Evolutionary conservation across 2,113 vertebrate genomes (phyloP), one percentile per base, ranked within the genome.

Genomic region (Hypomesus transpacificus): DNA sequence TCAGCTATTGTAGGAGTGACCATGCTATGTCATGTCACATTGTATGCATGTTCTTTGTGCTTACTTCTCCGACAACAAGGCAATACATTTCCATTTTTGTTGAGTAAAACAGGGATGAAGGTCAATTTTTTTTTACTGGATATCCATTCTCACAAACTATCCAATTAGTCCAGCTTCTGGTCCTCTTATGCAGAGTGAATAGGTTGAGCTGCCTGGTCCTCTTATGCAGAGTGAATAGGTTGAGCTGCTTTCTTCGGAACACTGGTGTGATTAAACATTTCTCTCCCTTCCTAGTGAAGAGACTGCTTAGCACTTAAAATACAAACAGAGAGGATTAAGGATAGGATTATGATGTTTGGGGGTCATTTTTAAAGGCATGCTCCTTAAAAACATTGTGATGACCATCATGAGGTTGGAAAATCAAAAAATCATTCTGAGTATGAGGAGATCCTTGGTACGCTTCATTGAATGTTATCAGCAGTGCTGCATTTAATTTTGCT

Each of bases 81-180:
- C 68, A 61, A 66, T 28, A 26, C n/a, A 4, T 65, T 71, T 68
- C 66, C 81, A 84, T 81, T 57, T 78, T 75, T 57, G 61, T 65
- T 9, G 56, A 69, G 24, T 24, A 64, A 5, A 82, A 80, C 78
- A 58, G 78, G 82, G 72, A 76, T 65, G 16, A 14, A 14, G 46
- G 61, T 24, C 39, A 2, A 4, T 46, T 13, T 0, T 67, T 77
- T 79, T 73, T 67, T 14, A 66, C 69, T 78, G 56, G 28, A 68
- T 61, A 70, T 74, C 14, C 53, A 61, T 84, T 76, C 39, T 74
- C 46, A 71, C 74, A 64, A 53, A 58, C 69, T 66, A 75, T 71
- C 75, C 73, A 85, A 81, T 87, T 85, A 87, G 58, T 59, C 52
- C 6, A 82, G 75, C 76, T 75, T 70, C 73, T 75, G 77, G 64